phyloP scores from a whole-genome alignment of 2,797 vertebrate species.

The Pseudopleuronectes americanus region DNA sequence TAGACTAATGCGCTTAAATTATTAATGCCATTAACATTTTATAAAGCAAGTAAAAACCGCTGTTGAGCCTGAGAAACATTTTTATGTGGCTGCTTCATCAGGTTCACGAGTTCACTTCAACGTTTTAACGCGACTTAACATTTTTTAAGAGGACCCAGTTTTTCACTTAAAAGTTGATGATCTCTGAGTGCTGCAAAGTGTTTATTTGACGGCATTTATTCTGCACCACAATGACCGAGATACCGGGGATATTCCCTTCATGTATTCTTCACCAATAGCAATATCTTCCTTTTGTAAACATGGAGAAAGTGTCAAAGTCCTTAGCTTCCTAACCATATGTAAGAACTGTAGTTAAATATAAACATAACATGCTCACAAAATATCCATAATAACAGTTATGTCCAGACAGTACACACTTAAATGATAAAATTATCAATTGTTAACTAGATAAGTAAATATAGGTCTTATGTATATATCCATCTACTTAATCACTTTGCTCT shows the following conservation, averaged over 20 bases:
- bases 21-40: conserved; percentile 37
- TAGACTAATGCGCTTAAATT: conserved; percentile 26
- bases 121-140: background rate
- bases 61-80: background rate
- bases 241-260: background rate
- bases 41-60: conserved; percentile 22
- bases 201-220: background rate
- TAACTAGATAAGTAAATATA: no score
- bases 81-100: background rate
- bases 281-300: background rate
- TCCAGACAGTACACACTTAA: no score
- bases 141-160: background rate
- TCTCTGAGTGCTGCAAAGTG: background rate
- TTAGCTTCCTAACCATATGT: background rate
- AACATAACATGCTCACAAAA: no score
- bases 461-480: no score
- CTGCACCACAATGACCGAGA: background rate
- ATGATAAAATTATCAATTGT: no score
- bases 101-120: conserved; percentile 16
- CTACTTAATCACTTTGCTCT: no score
- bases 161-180: conserved; percentile 11
- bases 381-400: no score
- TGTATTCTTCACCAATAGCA: background rate
- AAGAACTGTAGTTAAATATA: background rate
- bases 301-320: background rate